Base-by-base conservation (phyloP, 2,888 invertebrate genomes). In the Melinaea menophilus region DNA sequence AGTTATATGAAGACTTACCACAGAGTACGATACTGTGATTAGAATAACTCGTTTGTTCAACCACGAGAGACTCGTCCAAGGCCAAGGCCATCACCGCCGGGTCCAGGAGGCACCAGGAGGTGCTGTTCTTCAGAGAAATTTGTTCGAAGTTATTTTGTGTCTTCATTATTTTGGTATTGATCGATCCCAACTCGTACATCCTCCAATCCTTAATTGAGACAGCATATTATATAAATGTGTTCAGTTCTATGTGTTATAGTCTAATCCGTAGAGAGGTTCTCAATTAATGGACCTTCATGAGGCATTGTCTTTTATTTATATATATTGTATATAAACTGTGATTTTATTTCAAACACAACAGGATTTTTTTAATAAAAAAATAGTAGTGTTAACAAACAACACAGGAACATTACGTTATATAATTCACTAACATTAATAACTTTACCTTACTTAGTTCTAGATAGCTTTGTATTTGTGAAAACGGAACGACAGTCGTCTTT, bases 401-500 rank as follows among this genome's bases (percentile, higher is more conserved):
- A 37, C 4, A 37, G 7, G 37, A 7, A 37, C 7, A 37, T 37
- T 37, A 37, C 7, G 37, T 7, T 37, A 7, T 37, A 37, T 7
- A 37, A 5, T 37, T 13, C n/a, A 13, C 2, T n/a, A 37, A 51
- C n/a, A 45, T 5, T 5, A 31, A 54, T 33, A 45, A 22, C 71
- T 76, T 72, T 70, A 82, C 86, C 67, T 73, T 79, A 9, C 72
- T 77, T 37, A 84, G 78, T 54, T 78, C 79, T 2, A 82, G 71
- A 54, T 73, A 66, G 2, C 67, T 63, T 37, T 73, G 71, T 0
- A 76, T 77, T 59, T 86, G 85, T 4, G 88, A 86, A 63, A 80
- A 89, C 0, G 89, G 88, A 4, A 88, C 68, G 0, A 86, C 2
- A 0, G 88, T 88, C 0, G 88, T 81, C 75, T 84, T 85, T 3